phyloP scores from a whole-genome alignment of 2,797 vertebrate species.

The Rhinatrema bivittatum region DNA sequence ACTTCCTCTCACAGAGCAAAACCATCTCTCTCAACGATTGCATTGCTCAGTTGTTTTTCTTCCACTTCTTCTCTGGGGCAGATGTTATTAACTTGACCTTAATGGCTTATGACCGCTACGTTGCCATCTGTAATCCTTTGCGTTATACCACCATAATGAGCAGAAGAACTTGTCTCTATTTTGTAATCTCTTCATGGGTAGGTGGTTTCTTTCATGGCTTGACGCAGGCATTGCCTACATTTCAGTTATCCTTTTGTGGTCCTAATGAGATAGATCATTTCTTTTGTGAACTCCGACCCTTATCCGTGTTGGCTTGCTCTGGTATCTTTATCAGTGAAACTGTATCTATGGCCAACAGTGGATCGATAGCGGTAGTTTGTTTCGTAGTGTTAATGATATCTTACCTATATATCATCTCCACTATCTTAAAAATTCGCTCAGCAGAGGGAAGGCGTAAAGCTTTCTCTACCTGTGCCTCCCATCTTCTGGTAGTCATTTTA shows the following conservation, averaged over 20 bases:
- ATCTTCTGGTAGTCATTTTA: neutral
- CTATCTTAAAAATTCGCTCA: neutral
- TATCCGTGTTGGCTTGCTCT: conserved; percentile 20
- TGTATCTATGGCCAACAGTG: conserved; percentile 3
- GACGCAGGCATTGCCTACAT: conserved; percentile 9
- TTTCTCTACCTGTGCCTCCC: conserved; percentile 15
- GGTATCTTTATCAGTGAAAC: conserved; percentile 9
- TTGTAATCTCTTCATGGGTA: conserved; percentile 1
- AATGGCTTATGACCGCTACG: no score
- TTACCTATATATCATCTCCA: conserved; percentile 5
- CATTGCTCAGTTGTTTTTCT: no score
- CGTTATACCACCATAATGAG: no score
- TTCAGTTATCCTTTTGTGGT: conserved; percentile 18
- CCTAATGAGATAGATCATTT: conserved; percentile 9
- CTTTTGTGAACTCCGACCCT: conserved; percentile 16
- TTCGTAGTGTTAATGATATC: conserved; percentile 1
- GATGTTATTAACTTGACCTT: no score
- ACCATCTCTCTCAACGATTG: no score
- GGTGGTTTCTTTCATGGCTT: conserved; percentile 17
- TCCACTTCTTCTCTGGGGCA: no score
- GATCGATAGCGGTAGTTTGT: conserved; percentile 11
- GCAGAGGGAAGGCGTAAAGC: neutral
- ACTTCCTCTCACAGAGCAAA: no score
- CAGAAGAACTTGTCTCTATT: neutral
- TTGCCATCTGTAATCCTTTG: no score